phyloP scores from a whole-genome alignment of 2,888 invertebrate species.

The Oscheius sp. region DNA sequence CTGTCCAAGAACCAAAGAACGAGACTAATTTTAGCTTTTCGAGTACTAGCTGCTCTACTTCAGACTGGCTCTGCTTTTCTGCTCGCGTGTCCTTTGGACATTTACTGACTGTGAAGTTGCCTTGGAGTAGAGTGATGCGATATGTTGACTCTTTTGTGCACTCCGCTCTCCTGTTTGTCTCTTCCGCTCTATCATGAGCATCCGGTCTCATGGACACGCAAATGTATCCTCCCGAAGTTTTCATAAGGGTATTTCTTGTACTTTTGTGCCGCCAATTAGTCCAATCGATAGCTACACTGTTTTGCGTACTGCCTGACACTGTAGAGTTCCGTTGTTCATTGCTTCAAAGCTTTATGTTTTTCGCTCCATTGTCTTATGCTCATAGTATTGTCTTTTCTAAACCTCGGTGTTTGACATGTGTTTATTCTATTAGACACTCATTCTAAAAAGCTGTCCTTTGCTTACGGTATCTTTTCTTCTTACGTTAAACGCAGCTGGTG shows the following conservation, averaged over 20 bases:
- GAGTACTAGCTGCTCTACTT: background rate
- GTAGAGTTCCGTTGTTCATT: no score
- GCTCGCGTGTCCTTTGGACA: background rate
- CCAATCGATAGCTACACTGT: background rate
- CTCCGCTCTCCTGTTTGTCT: constrained; percentile 31
- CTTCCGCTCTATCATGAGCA: constrained; percentile 34
- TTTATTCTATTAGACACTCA: no score
- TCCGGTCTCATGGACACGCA: constrained; percentile 28
- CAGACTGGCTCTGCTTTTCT: background rate
- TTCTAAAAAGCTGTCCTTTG: background rate
- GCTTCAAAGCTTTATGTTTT: no score
- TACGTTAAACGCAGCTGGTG: constrained; percentile 32
- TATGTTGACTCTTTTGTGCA: constrained; percentile 36
- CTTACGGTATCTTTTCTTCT: constrained; percentile 16
- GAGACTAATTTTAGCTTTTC: constrained; percentile 11
- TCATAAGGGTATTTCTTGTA: no score
- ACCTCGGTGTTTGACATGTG: no score
- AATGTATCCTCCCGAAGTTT: background rate
- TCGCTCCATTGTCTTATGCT: no score
- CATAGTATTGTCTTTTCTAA: no score
- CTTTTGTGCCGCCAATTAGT: background rate
- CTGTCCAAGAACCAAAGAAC: constrained; percentile 3
- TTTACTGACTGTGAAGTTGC: constrained; percentile 22
- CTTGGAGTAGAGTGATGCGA: constrained; percentile 24
- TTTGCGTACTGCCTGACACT: no score